Conservation (phyloP, 2,113 vertebrate genomes). For the Porphyrio hochstetteri region DNA sequence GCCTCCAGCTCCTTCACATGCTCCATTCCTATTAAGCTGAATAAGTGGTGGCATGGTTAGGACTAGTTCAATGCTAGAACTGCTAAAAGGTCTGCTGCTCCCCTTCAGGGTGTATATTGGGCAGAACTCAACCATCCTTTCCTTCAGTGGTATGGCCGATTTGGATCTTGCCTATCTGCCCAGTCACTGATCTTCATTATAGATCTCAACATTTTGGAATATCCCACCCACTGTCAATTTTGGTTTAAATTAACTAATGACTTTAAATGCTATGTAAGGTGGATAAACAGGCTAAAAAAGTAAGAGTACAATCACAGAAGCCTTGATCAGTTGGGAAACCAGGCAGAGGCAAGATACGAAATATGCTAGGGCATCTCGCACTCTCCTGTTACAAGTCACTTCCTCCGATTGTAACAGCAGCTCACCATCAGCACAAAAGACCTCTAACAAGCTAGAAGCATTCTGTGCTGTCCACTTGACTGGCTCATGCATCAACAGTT, state of each 20-base stretch:
- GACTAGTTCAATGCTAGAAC: background rate
- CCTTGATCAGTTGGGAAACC: background rate
- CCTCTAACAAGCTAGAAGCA: background rate
- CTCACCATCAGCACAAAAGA: background rate
- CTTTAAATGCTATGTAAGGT: background rate
- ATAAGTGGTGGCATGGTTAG: background rate
- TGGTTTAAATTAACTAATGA: background rate
- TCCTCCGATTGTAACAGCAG: background rate
- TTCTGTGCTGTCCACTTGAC: background rate
- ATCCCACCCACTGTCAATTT: background rate
- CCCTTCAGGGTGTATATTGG: background rate
- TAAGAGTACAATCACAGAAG: background rate
- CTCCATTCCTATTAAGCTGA: background rate
- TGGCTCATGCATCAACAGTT: background rate
- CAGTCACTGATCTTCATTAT: background rate
- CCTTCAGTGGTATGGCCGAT: background rate
- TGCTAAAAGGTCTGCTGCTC: background rate
- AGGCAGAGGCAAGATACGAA: background rate
- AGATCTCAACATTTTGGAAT: background rate
- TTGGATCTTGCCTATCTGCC: background rate
- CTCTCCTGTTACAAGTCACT: background rate
- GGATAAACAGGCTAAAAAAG: background rate
- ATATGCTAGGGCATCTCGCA: rapidly evolving
- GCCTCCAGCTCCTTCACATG: background rate
- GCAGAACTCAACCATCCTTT: background rate